Evolutionary conservation across 2,888 invertebrate species (phyloP).

Genomic region (Subacronicta megacephala): DNA sequence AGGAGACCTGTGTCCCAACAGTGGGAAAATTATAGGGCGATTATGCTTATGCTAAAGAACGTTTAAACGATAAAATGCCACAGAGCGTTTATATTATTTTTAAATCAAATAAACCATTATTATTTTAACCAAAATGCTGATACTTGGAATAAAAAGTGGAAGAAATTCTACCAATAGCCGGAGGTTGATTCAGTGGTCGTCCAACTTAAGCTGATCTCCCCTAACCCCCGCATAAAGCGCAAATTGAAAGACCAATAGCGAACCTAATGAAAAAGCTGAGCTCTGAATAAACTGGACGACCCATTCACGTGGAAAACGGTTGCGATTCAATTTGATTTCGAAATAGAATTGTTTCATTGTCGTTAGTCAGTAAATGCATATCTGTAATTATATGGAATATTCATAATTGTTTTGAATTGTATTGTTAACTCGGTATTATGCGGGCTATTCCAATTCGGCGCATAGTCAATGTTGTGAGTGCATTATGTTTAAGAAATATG

Average conservation of each 20-base stretch:
- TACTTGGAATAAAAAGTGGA: slow-evolving; percentile 53
- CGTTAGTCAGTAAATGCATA: slow-evolving; percentile 52
- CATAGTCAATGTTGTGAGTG: background rate
- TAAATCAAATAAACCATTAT: slow-evolving; percentile 47
- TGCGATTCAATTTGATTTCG: slow-evolving; percentile 73
- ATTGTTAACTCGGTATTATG: background rate
- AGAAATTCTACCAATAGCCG: slow-evolving; percentile 47
- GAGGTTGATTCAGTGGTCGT: slow-evolving; percentile 54
- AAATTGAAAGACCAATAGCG: slow-evolving; percentile 48
- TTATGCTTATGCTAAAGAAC: too few species aligned
- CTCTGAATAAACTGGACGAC: slow-evolving; percentile 57
- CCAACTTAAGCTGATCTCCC: slow-evolving; percentile 52
- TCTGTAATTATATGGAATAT: slow-evolving; percentile 42
- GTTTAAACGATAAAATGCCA: too few species aligned
- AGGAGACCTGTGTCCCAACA: too few species aligned
- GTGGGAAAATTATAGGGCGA: too few species aligned
- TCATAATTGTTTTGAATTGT: slow-evolving; percentile 13
- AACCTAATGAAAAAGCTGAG: slow-evolving; percentile 64
- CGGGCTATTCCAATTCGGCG: background rate
- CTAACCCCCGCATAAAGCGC: slow-evolving; percentile 38
- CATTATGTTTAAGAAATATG: too few species aligned
- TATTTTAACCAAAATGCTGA: slow-evolving; percentile 50
- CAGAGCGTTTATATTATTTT: too few species aligned
- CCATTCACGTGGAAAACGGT: slow-evolving; percentile 65
- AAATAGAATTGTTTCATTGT: slow-evolving; percentile 68